phyloP scores from a whole-genome alignment of 1,140 invertebrate genomes.

The Wasmannia auropunctata region DNA sequence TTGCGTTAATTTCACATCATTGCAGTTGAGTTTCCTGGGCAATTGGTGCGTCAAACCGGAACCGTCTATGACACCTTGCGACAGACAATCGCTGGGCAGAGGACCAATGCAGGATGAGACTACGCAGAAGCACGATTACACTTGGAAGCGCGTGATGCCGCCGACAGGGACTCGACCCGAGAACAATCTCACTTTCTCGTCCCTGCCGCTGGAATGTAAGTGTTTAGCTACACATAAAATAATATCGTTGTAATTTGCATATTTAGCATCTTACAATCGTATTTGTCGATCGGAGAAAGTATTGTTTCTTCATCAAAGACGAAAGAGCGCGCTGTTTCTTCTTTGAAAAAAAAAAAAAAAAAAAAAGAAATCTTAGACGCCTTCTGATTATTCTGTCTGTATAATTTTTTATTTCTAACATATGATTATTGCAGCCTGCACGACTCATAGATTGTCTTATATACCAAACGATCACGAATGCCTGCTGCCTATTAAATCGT shows the following conservation, averaged over 20 bases:
- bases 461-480: conserved; percentile 71
- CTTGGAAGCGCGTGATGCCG: conserved; percentile 74
- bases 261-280: conserved; percentile 20
- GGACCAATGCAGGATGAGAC: conserved; percentile 90
- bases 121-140: conserved; percentile 89
- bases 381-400: background rate
- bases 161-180: conserved; percentile 56
- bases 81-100: conserved; percentile 80
- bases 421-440: conserved; percentile 73
- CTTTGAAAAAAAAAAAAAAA: background rate
- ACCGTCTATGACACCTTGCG: conserved; percentile 73
- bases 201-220: conserved; percentile 77
- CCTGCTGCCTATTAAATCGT: conserved; percentile 73
- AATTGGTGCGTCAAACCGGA: conserved; percentile 80
- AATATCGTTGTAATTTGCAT: background rate
- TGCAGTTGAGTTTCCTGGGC: conserved; percentile 81
- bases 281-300: background rate
- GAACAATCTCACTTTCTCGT: conserved; percentile 71
- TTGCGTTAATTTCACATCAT: background rate
- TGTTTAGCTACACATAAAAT: background rate
- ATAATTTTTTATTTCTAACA: background rate
- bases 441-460: conserved; percentile 81
- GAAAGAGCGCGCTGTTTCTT: background rate
- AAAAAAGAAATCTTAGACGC: background rate
- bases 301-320: background rate